Conservation (phyloP, 1,140 invertebrate species). For the Charaxes varanes region DNA sequence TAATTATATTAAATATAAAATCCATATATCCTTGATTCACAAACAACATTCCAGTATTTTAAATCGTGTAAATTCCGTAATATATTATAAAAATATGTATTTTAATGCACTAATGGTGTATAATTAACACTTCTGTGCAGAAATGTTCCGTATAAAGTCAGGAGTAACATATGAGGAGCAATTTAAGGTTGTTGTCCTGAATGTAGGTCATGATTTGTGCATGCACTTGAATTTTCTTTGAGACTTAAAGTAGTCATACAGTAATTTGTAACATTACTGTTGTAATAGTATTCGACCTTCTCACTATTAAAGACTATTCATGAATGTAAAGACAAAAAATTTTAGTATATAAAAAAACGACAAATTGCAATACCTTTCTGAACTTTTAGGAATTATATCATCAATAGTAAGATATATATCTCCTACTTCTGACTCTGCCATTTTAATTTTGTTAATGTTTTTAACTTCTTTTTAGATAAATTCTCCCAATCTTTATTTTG, state of each 20-base stretch:
- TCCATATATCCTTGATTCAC: no score
- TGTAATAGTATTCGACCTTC: background rate
- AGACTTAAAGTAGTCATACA: no score
- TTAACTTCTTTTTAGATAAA: constrained; percentile 25
- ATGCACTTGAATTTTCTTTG: no score
- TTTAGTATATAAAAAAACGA: constrained; percentile 34
- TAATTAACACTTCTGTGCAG: no score
- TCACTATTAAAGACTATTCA: background rate
- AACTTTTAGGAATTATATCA: constrained; percentile 67
- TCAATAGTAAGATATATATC: constrained; percentile 66
- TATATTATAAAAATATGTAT: no score
- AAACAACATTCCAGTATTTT: no score
- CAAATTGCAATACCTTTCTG: constrained; percentile 50
- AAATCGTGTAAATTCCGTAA: no score
- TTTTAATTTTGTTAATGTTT: constrained; percentile 30
- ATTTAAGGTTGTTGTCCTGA: constrained; percentile 16
- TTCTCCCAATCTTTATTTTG: constrained; percentile 32
- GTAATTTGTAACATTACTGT: background rate
- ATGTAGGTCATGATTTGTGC: constrained; percentile 40
- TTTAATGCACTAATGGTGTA: no score
- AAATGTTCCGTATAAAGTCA: no score
- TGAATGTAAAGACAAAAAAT: background rate
- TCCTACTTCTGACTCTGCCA: constrained; percentile 61
- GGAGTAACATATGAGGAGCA: no score
- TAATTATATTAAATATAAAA: no score